A percentile compares a stretch with the other conserved stretches of the same genome.
These are phyloP conservation scores for Ophion ellenae DNA, from an alignment of 2,888 invertebrate genomes.

Conservation along the genomic window DNA sequence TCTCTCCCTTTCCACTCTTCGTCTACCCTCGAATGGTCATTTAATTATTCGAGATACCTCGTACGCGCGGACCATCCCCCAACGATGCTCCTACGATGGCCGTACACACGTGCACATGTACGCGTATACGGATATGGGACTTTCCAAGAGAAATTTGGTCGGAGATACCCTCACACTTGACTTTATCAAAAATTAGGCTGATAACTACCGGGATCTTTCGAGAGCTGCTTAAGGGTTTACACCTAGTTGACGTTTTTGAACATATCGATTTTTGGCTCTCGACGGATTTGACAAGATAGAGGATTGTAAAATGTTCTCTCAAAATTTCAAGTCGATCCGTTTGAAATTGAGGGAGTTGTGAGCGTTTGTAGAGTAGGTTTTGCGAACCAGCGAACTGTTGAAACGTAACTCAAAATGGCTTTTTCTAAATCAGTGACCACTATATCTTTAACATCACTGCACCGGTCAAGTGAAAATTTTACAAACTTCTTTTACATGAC, in stretches of 20 bases:
- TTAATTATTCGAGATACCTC: conserved; percentile 83
- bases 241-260: too few species aligned
- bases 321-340: too few species aligned
- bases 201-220: not conserved
- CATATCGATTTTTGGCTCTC: too few species aligned
- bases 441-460: too few species aligned
- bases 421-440: not conserved
- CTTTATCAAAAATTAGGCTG: not conserved
- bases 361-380: too few species aligned
- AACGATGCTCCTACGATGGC: conserved; percentile 64
- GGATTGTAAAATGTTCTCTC: too few species aligned
- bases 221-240: too few species aligned
- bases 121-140: not conserved
- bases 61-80: conserved; percentile 76
- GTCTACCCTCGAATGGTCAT: conserved; percentile 81
- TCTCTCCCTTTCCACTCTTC: conserved; percentile 65
- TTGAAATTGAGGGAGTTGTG: too few species aligned
- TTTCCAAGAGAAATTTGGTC: not conserved
- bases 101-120: conserved; percentile 20
- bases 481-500: too few species aligned
- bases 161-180: not conserved
- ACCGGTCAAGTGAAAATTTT: too few species aligned
- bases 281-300: too few species aligned
- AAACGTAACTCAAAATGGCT: not conserved
- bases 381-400: too few species aligned